Evolutionary conservation across 2,888 invertebrate species (phyloP).

Genomic region (Serripes groenlandicus): DNA sequence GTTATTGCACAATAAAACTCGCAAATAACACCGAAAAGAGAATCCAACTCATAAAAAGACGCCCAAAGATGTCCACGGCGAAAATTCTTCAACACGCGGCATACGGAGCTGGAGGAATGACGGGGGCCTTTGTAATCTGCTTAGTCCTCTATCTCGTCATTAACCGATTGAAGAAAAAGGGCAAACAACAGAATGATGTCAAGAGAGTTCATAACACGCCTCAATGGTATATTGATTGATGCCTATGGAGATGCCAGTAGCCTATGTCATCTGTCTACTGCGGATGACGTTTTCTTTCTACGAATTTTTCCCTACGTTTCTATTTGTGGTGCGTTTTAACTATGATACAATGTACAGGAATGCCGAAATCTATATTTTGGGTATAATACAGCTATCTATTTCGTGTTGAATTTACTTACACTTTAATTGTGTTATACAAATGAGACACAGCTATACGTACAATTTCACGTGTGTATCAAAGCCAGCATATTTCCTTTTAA

Average conservation of each 20-base stretch:
- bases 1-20: background rate
- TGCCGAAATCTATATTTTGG: too few relatives aligned
- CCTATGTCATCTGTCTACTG: background rate
- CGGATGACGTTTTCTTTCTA: background rate
- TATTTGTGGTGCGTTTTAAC: too few relatives aligned
- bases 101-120: background rate
- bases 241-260: too few relatives aligned
- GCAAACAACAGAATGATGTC: background rate
- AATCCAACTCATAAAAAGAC: constrained; percentile 13
- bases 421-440: too few relatives aligned
- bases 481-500: too few relatives aligned
- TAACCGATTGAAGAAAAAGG: background rate
- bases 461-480: too few relatives aligned
- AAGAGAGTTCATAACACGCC: constrained; percentile 3
- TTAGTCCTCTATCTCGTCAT: background rate
- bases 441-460: too few relatives aligned
- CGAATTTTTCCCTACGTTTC: background rate
- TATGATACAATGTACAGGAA: too few relatives aligned
- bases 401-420: too few relatives aligned
- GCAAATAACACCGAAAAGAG: background rate
- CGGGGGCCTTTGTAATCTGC: background rate
- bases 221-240: constrained; percentile 14
- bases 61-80: background rate
- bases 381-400: too few relatives aligned
- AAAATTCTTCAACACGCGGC: constrained; percentile 6